Base-by-base conservation (phyloP, 1,140 invertebrate species). In the Hyphantria cunea region DNA sequence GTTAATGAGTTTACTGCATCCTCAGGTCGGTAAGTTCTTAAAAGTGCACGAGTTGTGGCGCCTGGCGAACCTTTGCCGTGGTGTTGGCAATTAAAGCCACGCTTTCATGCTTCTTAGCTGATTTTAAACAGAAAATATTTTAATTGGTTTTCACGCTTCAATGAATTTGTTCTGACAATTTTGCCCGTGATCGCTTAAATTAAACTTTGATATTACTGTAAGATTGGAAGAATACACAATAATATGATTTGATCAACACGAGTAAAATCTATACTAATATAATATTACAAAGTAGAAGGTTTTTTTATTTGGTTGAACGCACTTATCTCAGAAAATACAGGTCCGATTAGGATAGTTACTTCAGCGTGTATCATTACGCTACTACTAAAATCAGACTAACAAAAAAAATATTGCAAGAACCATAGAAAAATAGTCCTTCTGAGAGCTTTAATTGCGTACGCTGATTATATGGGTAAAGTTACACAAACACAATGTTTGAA, bases 1-100 rank as follows among this genome's bases (percentile, higher is more conserved):
- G 76, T 74, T 84, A 85, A 84, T 86, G 82, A 86, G 82, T 86
- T 84, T 83, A 80, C 76, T 76, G 75, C 79, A 77, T 84, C 82
- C 70, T 77, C 56, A 58, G 61, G 61, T 48, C 47, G 32, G 59
- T 41, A 81, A 83, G 70, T 82, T 84, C 82, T 78, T 83, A 80
- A 85, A 84, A 83, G 82, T 85, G 74, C 66, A 75, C 63, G 75
- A 79, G 68, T 77, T 79, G 68, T 70, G 71, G 66, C 69, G 60
- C 58, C 72, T 44, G 10, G 66, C 76, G 74, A 71, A 67, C 69
- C 70, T 74, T 58, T 53, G 68, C 33, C 72, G 64, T 65, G 53
- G 75, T 63, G 78, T 41, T 55, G 52, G 66, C 76, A 77, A 82
- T 84, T 80, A 82, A 78, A 60, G 45, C 32, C 67, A 72, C 72